Conservation (phyloP, 2,888 invertebrate genomes). For the Tiliacea citrago region DNA sequence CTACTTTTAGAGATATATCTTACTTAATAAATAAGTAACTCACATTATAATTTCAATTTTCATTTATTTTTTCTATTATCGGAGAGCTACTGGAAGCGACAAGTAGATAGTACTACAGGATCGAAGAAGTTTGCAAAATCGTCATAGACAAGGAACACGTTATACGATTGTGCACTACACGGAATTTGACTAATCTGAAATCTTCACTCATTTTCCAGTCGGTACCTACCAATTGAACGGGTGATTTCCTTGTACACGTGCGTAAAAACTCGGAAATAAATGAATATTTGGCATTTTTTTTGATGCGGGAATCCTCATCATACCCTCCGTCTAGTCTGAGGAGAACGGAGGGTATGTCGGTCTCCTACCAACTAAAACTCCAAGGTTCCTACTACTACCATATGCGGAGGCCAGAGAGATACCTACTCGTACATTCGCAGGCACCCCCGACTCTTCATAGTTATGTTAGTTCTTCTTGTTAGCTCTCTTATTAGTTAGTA, state of each 20-base stretch:
- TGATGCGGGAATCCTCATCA: background rate
- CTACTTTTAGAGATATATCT: constrained; percentile 1
- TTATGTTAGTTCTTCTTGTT: no score
- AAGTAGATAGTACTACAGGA: background rate
- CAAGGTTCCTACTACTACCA: no score
- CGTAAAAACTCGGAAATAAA: background rate
- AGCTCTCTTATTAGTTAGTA: no score
- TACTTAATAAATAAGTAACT: constrained; percentile 3
- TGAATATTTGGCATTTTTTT: background rate
- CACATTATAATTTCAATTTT: background rate
- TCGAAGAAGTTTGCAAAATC: background rate
- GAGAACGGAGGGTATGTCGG: background rate
- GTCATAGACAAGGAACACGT: no score
- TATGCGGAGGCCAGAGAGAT: no score
- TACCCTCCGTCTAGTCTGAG: background rate
- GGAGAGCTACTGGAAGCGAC: background rate
- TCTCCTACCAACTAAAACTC: background rate
- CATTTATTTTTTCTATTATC: background rate
- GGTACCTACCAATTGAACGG: background rate
- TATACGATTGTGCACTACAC: background rate
- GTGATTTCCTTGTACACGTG: background rate
- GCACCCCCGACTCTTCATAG: no score
- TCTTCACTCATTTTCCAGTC: constrained; percentile 1
- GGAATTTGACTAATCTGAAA: background rate
- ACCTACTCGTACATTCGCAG: no score